A percentile compares a stretch with the other conserved stretches of the same genome.
Conservation (phyloP, 2,113 vertebrate genomes). For the Athene noctua region DNA sequence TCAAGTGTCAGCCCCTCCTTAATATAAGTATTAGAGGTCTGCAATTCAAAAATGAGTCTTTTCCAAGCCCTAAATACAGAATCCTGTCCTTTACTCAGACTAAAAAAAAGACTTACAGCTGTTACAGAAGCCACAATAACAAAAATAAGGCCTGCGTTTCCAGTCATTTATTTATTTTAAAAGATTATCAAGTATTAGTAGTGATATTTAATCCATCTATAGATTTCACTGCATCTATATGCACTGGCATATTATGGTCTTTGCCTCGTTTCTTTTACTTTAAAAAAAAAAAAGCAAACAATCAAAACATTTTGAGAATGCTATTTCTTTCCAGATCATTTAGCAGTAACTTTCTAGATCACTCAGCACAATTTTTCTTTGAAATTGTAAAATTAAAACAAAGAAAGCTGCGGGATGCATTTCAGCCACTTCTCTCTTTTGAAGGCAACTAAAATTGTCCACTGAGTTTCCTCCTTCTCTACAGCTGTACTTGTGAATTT, state of each 20-base stretch:
- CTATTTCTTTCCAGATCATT: neutral
- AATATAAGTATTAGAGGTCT: neutral
- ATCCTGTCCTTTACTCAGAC: neutral
- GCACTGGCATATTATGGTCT: neutral
- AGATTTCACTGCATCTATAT: neutral
- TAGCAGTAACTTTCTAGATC: neutral
- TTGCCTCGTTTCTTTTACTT: neutral
- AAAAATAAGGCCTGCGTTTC: neutral
- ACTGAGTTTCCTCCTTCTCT: neutral
- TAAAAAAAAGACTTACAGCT: neutral
- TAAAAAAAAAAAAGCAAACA: neutral
- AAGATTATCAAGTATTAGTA: neutral
- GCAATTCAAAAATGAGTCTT: neutral
- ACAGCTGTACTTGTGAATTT: neutral
- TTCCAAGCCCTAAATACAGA: neutral
- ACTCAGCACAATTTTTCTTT: neutral
- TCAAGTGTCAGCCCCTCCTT: neutral
- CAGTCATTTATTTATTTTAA: neutral
- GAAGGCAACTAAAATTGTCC: neutral
- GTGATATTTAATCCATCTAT: neutral
- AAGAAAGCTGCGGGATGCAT: neutral
- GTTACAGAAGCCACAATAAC: neutral
- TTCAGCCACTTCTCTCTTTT: neutral
- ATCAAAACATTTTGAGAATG: neutral
- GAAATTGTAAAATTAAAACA: neutral